These are phyloP conservation scores for Lasioglossum pauxillum DNA, from an alignment of 2,888 invertebrate species.

Conservation along the genomic window DNA sequence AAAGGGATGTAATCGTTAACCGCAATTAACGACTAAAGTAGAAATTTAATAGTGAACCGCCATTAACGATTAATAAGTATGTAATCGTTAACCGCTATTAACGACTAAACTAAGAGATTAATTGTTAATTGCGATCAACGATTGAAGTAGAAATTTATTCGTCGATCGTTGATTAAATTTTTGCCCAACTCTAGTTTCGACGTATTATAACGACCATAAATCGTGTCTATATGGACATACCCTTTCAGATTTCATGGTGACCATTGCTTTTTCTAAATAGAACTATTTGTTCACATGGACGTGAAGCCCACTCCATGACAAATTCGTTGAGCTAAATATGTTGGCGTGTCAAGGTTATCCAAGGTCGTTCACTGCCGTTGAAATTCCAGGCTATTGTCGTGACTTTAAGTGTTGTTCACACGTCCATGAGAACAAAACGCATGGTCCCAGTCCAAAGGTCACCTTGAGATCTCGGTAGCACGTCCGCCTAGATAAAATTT, in stretches of 20 bases:
- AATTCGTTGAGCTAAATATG: not conserved
- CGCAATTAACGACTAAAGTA: no score
- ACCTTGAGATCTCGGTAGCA: not conserved
- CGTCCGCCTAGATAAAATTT: not conserved
- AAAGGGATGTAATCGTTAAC: no score
- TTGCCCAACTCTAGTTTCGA: no score
- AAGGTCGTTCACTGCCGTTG: not conserved
- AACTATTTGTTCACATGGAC: not conserved
- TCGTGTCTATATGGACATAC: not conserved
- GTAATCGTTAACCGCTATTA: no score
- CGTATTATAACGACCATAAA: not conserved
- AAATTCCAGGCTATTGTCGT: not conserved
- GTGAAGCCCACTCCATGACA: not conserved
- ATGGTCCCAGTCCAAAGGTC: not conserved
- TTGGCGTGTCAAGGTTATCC: not conserved
- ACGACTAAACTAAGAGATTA: no score
- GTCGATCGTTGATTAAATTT: no score
- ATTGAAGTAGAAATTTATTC: no score
- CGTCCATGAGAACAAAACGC: not conserved
- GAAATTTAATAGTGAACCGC: no score
- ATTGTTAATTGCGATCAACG: no score
- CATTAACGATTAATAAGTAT: no score
- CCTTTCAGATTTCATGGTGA: not conserved
- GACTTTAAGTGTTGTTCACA: not conserved
- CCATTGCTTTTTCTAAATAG: not conserved